Evolutionary conservation across 2,797 vertebrate genomes (phyloP).

Genomic region (Hypotaenidia philippensis): DNA sequence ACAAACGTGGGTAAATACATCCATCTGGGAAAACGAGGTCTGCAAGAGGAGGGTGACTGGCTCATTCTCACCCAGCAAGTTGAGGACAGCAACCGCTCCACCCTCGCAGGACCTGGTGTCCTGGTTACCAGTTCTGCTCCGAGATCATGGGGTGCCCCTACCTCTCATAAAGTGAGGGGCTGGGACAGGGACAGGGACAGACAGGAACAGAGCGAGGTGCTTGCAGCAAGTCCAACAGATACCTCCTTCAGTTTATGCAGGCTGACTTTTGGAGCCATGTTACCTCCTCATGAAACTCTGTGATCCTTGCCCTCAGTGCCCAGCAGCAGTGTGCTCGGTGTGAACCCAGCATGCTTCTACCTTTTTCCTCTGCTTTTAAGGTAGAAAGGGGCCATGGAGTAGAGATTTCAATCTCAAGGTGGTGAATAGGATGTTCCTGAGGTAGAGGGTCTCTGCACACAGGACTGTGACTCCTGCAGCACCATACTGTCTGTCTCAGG

Average conservation of each 20-base stretch:
- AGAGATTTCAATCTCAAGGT: neutral
- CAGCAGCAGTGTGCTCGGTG: neutral
- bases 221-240: neutral
- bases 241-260: neutral
- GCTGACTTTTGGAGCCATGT: neutral
- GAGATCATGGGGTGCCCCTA: neutral
- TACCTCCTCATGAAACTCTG: neutral
- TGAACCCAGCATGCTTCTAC: neutral
- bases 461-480: neutral
- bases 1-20: neutral
- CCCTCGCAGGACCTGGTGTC: neutral
- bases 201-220: no score
- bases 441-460: neutral
- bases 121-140: neutral
- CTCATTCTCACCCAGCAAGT: neutral
- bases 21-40: neutral
- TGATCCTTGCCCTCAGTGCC: neutral
- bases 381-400: neutral
- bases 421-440: neutral
- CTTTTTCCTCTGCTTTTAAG: neutral
- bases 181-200: neutral
- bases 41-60: neutral
- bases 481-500: neutral
- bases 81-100: neutral
- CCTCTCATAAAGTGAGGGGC: neutral